These are phyloP conservation scores for Neoascia interrupta DNA, from an alignment of 2,888 invertebrate genomes.

Conservation along the genomic window DNA sequence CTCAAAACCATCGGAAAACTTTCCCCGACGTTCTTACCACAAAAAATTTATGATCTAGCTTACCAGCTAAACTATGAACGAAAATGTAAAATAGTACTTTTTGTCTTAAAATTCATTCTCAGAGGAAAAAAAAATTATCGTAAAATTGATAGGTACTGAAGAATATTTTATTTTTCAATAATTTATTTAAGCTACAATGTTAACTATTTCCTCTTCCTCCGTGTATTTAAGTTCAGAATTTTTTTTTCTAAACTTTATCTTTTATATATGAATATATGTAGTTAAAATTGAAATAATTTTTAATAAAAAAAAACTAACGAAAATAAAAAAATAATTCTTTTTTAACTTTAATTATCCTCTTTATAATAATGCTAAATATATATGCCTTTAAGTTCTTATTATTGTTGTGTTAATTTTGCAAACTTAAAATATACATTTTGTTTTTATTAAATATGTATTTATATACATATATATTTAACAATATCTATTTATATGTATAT, in stretches of 20 bases:
- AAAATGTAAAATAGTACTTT: neutral
- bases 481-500: conserved; percentile 31
- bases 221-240: conserved; percentile 28
- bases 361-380: conserved; percentile 14
- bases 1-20: neutral
- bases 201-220: conserved; percentile 70
- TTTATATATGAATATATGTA: neutral
- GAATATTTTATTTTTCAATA: conserved; percentile 19
- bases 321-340: neutral
- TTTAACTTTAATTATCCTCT: conserved; percentile 4
- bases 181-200: conserved; percentile 69
- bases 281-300: conserved; percentile 1
- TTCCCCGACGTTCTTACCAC: conserved; percentile 23
- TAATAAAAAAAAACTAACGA: conserved; percentile 7
- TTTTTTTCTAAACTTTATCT: neutral
- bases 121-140: neutral
- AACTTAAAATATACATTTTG: conserved; percentile 34
- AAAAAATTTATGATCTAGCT: conserved; percentile 12
- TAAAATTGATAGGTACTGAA: conserved; percentile 35
- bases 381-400: neutral
- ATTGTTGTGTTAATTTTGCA: conserved; percentile 33
- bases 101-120: neutral
- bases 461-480: conserved; percentile 33
- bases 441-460: conserved; percentile 16
- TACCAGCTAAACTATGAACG: conserved; percentile 1